These are phyloP conservation scores for Oeneis ivallda DNA, from an alignment of 2,888 invertebrate genomes.

Conservation along the genomic window DNA sequence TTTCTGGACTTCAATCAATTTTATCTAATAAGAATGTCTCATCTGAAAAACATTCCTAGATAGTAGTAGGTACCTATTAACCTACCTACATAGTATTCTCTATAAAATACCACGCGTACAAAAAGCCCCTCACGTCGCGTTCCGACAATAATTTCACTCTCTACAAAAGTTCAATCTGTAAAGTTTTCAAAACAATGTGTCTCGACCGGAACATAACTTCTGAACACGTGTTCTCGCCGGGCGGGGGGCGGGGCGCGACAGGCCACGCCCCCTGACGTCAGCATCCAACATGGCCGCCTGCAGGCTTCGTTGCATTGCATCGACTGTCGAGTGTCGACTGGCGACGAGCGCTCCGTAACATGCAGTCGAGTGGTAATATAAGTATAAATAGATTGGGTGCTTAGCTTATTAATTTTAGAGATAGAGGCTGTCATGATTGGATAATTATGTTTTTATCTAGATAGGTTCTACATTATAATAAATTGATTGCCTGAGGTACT, in stretches of 20 bases:
- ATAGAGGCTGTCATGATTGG: too few species aligned
- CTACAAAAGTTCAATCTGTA: not conserved
- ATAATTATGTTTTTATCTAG: too few species aligned
- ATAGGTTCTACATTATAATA: too few species aligned
- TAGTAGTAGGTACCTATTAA: too few species aligned
- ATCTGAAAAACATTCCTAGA: too few species aligned
- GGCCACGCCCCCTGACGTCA: constrained; percentile 70
- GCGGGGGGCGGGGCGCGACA: constrained; percentile 53
- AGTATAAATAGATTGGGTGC: not conserved
- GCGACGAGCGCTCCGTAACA: not conserved
- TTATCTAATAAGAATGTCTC: too few species aligned
- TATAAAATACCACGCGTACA: too few species aligned
- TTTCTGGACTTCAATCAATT: too few species aligned
- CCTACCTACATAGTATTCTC: too few species aligned
- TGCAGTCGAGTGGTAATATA: not conserved
- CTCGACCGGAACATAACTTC: not conserved
- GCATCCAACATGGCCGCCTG: constrained; percentile 68
- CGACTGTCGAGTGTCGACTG: not conserved
- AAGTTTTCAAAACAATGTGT: constrained; percentile 23
- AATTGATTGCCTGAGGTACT: too few species aligned
- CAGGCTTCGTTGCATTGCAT: constrained; percentile 43
- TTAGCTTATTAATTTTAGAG: too few species aligned
- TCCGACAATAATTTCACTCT: not conserved
- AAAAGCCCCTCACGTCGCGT: not conserved
- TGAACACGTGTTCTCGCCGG: constrained; percentile 48